A percentile compares a stretch with the other conserved stretches of the same genome.
These are phyloP conservation scores for Drosophila ananassae DNA, from an alignment of 1,140 invertebrate species.

Conservation along the genomic window DNA sequence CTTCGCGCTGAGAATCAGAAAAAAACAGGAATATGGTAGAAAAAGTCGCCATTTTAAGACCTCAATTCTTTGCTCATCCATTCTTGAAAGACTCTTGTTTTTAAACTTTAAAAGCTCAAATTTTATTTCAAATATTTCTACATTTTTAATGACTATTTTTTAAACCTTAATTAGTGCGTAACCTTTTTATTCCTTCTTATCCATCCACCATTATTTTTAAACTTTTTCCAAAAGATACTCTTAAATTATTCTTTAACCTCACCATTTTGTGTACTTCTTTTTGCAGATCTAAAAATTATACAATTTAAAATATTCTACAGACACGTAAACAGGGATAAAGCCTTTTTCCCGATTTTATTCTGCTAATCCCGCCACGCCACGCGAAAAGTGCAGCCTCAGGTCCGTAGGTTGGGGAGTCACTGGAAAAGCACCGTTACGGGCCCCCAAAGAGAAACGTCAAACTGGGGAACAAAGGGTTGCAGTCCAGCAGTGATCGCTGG, in stretches of 20 bases:
- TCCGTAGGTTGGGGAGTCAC: slow-evolving; percentile 18
- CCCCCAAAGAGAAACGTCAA: slow-evolving; percentile 45
- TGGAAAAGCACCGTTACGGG: slow-evolving; percentile 57
- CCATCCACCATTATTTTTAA: background rate
- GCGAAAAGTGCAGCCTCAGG: slow-evolving; percentile 35
- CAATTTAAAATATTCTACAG: slow-evolving; percentile 40
- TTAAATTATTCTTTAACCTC: slow-evolving; percentile 5
- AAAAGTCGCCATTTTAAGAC: background rate
- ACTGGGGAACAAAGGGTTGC: slow-evolving; percentile 40
- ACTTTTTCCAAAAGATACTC: background rate
- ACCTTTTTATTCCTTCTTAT: background rate
- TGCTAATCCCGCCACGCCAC: slow-evolving; percentile 36
- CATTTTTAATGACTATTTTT: background rate
- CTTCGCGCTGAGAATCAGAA: slow-evolving; percentile 86
- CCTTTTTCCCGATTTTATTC: slow-evolving; percentile 8
- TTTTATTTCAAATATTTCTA: background rate
- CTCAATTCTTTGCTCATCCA: no score
- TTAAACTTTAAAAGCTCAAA: background rate
- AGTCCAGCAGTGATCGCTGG: background rate
- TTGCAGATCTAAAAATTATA: slow-evolving; percentile 31
- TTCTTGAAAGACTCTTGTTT: no score
- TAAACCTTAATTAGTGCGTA: background rate
- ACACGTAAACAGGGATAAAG: slow-evolving; percentile 14
- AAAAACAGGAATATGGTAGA: background rate
- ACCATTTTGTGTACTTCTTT: slow-evolving; percentile 30